Evolutionary conservation across 2,113 vertebrate genomes (phyloP).

Genomic region (Synodontis membranacea): DNA sequence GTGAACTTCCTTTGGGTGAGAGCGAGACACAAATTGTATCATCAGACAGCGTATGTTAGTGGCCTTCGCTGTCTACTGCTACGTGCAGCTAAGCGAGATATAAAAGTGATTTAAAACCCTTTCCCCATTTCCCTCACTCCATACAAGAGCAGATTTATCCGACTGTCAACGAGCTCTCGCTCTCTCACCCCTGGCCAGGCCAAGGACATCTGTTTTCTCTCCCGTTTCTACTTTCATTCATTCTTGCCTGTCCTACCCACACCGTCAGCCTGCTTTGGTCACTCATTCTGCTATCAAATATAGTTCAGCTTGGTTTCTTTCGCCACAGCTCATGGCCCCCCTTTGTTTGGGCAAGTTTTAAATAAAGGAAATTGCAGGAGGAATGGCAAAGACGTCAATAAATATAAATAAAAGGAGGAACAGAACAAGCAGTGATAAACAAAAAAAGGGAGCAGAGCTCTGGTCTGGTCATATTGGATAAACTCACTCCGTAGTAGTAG

Average conservation of each 20-base stretch:
- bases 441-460: background rate
- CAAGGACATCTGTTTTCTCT: conserved; percentile 44
- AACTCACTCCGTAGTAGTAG: background rate
- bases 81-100: background rate
- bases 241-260: background rate
- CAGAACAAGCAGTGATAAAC: background rate
- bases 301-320: conserved; percentile 30
- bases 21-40: background rate
- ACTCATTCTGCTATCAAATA: conserved; percentile 21
- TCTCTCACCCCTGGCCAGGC: background rate
- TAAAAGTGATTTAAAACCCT: conserved; percentile 27
- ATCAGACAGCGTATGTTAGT: background rate
- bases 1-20: background rate
- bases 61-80: background rate
- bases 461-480: background rate
- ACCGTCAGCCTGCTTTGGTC: background rate
- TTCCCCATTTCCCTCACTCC: background rate
- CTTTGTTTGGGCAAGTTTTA: conserved; percentile 30
- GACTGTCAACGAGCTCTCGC: conserved; percentile 6
- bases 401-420: conserved; percentile 14
- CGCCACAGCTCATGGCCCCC: background rate
- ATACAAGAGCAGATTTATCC: conserved; percentile 23
- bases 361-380: conserved; percentile 27
- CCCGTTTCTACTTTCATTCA: conserved; percentile 26
- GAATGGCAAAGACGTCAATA: conserved; percentile 20